These are phyloP conservation scores for Hyles euphorbiae DNA, from an alignment of 1,140 invertebrate genomes.

Conservation along the genomic window DNA sequence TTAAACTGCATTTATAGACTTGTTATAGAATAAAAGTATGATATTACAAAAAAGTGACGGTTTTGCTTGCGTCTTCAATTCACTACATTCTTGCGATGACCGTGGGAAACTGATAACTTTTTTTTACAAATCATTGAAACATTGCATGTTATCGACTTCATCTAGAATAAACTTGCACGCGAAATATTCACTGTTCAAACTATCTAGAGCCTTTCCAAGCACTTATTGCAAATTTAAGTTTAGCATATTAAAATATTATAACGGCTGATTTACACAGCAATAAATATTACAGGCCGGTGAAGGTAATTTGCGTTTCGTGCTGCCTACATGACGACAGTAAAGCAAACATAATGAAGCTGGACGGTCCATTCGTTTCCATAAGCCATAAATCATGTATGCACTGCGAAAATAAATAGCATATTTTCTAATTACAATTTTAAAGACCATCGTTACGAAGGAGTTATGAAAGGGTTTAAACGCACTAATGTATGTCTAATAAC, in stretches of 20 bases:
- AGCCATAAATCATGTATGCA: slow-evolving; percentile 19
- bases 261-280: slow-evolving; percentile 1
- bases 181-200: no score
- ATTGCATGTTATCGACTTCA: slow-evolving; percentile 40
- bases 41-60: no score
- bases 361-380: background rate
- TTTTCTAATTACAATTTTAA: no score
- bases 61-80: no score
- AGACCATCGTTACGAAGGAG: no score
- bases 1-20: no score
- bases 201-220: no score
- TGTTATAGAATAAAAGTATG: no score
- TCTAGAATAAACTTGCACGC: no score
- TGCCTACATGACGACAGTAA: slow-evolving; percentile 6
- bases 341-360: slow-evolving; percentile 5
- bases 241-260: background rate
- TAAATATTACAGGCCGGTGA: slow-evolving; percentile 1
- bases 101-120: slow-evolving; percentile 37
- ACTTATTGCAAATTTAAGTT: no score
- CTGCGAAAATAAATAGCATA: slow-evolving; percentile 17
- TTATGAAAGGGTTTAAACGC: no score
- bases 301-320: slow-evolving; percentile 8
- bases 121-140: slow-evolving; percentile 33
- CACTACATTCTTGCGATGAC: slow-evolving; percentile 12
- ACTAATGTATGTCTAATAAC: no score